phyloP scores from a whole-genome alignment of 2,797 vertebrate species.

The Peromyscus aztecus region DNA sequence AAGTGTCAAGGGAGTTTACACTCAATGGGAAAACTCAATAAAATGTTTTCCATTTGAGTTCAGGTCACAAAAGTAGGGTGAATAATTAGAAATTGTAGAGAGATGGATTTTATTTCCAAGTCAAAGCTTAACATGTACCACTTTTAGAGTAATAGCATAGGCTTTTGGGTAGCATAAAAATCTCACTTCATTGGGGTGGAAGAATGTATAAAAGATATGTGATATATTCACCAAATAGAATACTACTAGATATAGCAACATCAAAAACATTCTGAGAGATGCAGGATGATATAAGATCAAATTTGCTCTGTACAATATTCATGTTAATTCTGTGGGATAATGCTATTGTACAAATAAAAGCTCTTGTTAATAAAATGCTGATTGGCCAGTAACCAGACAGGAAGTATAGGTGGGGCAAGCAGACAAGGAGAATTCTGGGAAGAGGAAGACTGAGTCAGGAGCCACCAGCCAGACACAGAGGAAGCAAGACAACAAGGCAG shows the following conservation, averaged over 20 bases:
- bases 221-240: not conserved
- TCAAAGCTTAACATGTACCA: not conserved
- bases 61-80: not conserved
- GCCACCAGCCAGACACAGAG: too few species aligned
- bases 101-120: not conserved
- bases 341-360: too few species aligned
- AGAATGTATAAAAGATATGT: not conserved
- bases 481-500: too few species aligned
- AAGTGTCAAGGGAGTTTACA: not conserved
- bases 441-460: too few species aligned
- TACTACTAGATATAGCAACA: not conserved
- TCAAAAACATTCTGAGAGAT: slow-evolving; percentile 25
- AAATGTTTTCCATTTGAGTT: not conserved
- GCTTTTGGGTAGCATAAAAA: not conserved
- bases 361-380: too few species aligned
- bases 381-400: too few species aligned
- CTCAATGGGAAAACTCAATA: not conserved
- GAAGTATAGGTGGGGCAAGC: too few species aligned
- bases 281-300: not conserved
- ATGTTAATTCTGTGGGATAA: too few species aligned
- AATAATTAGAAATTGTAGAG: not conserved
- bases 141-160: not conserved
- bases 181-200: not conserved
- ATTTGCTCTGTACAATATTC: not conserved
- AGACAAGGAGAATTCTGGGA: too few species aligned